These are phyloP conservation scores for Vulpes vulpes DNA, from an alignment of 2,113 vertebrate genomes.

Conservation along the genomic window DNA sequence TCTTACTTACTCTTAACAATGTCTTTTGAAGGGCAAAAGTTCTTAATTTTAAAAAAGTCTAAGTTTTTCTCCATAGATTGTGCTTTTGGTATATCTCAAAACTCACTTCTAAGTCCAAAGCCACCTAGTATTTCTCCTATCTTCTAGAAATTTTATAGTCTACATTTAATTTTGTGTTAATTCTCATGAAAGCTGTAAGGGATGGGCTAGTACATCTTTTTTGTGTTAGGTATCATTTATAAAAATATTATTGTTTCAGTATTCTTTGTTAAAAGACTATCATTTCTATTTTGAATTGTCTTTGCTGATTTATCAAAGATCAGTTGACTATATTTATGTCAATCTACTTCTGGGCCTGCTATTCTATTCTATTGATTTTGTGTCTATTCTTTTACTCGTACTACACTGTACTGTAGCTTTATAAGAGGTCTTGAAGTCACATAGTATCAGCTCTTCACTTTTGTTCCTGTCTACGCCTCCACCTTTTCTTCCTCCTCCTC, in stretches of 20 bases:
- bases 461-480: background rate
- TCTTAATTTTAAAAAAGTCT: background rate
- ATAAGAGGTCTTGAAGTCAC: background rate
- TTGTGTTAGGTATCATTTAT: background rate
- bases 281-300: background rate
- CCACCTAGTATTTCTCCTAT: background rate
- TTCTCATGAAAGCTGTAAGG: background rate
- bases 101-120: background rate
- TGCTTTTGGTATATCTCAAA: slow-evolving; percentile 7
- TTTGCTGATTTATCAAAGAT: background rate
- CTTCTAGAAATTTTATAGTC: background rate
- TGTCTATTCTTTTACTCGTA: background rate
- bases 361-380: background rate
- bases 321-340: background rate
- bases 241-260: background rate
- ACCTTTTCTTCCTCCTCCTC: background rate
- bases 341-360: background rate
- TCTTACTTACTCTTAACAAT: background rate
- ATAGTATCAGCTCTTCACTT: accelerated
- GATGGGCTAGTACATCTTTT: background rate
- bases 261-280: background rate
- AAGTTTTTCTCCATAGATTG: background rate
- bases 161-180: background rate
- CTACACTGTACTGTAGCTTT: background rate
- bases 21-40: background rate